Percentiles rank a stretch among this genome's conserved stretches.
These are phyloP conservation scores for Leptopilina myrica DNA, from an alignment of 2,888 invertebrate species.

Conservation along the genomic window DNA sequence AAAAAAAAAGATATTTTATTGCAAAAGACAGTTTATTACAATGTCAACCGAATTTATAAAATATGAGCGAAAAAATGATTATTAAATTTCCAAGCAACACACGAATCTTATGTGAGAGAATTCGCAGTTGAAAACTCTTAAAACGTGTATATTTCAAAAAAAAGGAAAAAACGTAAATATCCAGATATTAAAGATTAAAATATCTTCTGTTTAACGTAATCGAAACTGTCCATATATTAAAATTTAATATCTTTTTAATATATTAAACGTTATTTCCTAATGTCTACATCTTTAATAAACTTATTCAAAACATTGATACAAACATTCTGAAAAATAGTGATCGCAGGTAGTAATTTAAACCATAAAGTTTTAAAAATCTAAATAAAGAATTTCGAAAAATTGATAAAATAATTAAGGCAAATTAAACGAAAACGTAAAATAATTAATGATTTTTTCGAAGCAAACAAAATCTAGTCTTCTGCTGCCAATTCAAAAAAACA, in stretches of 20 bases:
- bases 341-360: too few species aligned
- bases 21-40: background rate
- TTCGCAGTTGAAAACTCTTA: constrained; percentile 66
- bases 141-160: background rate
- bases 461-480: constrained; percentile 58
- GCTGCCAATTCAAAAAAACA: constrained; percentile 65
- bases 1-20: too few species aligned
- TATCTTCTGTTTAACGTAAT: too few species aligned
- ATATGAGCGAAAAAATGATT: constrained; percentile 49
- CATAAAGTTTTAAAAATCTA: background rate
- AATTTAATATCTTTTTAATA: too few species aligned
- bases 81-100: constrained; percentile 59
- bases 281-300: too few species aligned
- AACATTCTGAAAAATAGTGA: too few species aligned
- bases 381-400: background rate
- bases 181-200: too few species aligned
- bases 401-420: background rate
- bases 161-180: too few species aligned
- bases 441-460: background rate
- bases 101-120: constrained; percentile 63
- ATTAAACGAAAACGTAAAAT: too few species aligned
- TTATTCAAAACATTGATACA: too few species aligned
- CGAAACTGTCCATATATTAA: too few species aligned
- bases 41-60: constrained; percentile 22
- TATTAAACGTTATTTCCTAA: background rate